These are phyloP conservation scores for Octomys mimax DNA, from an alignment of 2,797 vertebrate species.

Conservation along the genomic window DNA sequence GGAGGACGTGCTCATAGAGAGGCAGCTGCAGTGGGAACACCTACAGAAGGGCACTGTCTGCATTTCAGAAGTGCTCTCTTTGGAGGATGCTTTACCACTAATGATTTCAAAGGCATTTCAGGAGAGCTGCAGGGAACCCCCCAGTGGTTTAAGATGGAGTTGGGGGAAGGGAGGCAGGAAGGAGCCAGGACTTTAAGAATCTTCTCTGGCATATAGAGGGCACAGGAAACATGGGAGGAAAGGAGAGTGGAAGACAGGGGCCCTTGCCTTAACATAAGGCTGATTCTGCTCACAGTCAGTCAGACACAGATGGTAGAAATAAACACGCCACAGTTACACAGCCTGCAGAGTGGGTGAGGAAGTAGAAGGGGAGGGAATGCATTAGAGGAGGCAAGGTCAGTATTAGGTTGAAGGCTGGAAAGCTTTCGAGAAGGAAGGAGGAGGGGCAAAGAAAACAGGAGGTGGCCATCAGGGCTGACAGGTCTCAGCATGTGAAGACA, in stretches of 20 bases:
- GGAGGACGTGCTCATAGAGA: background rate
- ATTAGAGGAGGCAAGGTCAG: background rate
- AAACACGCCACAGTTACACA: conserved; percentile 52
- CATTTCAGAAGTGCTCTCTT: conserved; percentile 35
- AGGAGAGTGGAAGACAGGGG: background rate
- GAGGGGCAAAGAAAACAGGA: background rate
- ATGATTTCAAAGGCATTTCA: conserved; percentile 3
- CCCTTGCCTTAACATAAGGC: conserved; percentile 27
- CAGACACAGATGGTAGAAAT: conserved; percentile 70
- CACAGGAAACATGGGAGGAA: background rate
- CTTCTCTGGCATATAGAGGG: background rate
- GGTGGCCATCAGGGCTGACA: background rate
- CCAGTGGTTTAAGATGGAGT: background rate
- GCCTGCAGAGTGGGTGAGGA: background rate
- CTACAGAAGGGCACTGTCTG: conserved; percentile 7
- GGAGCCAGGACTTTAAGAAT: background rate
- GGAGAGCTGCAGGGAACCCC: background rate
- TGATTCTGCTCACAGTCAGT: conserved; percentile 52
- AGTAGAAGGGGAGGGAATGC: background rate
- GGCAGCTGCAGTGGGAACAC: background rate
- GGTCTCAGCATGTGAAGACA: background rate
- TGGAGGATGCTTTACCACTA: background rate
- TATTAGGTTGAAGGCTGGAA: background rate
- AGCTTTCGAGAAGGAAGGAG: background rate
- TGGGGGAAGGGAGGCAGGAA: background rate